These are phyloP conservation scores for Apteryx owenii DNA, from an alignment of 2,113 vertebrate genomes.

Conservation along the genomic window DNA sequence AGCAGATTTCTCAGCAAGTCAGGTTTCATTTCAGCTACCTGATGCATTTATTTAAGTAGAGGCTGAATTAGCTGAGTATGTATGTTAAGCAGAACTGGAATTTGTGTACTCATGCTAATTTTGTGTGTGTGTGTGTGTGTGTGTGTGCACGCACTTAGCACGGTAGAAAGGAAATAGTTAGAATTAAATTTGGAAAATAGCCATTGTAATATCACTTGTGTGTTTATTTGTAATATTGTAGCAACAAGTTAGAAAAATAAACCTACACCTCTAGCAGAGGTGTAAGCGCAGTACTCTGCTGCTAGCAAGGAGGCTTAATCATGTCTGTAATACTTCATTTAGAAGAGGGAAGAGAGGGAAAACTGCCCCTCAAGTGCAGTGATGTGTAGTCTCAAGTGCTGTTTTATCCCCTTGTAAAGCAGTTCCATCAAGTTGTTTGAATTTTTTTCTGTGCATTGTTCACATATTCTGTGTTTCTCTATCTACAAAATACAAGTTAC, in stretches of 20 bases:
- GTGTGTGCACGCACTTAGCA: background rate
- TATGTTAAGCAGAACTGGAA: background rate
- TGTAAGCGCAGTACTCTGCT: background rate
- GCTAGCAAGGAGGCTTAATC: background rate
- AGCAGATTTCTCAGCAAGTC: background rate
- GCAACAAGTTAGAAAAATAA: background rate
- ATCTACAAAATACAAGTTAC: background rate
- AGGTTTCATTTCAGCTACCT: background rate
- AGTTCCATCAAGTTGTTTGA: background rate
- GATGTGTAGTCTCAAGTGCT: background rate
- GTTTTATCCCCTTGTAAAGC: background rate
- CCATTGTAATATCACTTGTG: constrained; percentile 2
- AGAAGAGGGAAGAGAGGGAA: background rate
- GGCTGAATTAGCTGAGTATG: background rate
- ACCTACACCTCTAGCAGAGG: background rate
- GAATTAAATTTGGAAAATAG: constrained; percentile 10
- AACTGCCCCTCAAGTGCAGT: background rate
- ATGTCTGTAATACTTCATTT: background rate
- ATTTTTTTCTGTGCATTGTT: background rate
- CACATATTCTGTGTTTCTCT: background rate
- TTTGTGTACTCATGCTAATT: background rate
- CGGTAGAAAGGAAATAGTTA: background rate
- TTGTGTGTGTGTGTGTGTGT: background rate
- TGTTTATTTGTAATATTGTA: background rate
- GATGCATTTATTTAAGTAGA: background rate